These are phyloP conservation scores for Melanostigma gelatinosum DNA, from an alignment of 2,113 vertebrate species.

Conservation along the genomic window DNA sequence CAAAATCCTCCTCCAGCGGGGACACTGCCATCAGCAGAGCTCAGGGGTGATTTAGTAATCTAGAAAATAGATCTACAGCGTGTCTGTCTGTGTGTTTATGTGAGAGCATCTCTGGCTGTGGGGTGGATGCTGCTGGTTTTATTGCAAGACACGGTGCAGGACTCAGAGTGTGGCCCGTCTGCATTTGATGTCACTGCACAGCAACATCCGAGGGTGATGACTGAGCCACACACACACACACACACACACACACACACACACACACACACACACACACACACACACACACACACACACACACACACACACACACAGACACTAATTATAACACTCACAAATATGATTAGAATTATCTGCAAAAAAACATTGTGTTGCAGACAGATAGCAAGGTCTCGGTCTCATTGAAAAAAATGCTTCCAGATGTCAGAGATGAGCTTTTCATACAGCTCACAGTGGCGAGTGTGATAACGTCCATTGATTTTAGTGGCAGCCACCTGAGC, in stretches of 20 bases:
- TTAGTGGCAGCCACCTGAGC: neutral
- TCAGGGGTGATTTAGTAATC: conserved; percentile 60
- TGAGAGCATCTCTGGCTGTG: conserved; percentile 62
- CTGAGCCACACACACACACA: neutral
- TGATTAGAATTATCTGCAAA: neutral
- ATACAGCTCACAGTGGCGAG: neutral
- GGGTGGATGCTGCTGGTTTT: conserved; percentile 54
- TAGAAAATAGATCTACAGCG: conserved; percentile 47
- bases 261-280: neutral
- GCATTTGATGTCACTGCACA: conserved; percentile 19
- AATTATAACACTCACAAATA: neutral
- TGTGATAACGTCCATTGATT: neutral
- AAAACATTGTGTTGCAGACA: neutral
- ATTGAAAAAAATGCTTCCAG: neutral
- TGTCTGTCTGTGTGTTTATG: conserved; percentile 62
- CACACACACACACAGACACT: neutral
- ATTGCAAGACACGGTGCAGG: conserved; percentile 41
- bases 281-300: no score
- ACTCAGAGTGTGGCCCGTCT: conserved; percentile 35
- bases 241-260: no score
- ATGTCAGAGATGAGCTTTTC: neutral
- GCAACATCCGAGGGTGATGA: neutral
- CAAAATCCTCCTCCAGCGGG: conserved; percentile 37
- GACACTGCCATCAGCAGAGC: conserved; percentile 50
- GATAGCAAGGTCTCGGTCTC: neutral